These are phyloP conservation scores for Cyclargus thomasi DNA, from an alignment of 1,140 invertebrate genomes.

Conservation along the genomic window DNA sequence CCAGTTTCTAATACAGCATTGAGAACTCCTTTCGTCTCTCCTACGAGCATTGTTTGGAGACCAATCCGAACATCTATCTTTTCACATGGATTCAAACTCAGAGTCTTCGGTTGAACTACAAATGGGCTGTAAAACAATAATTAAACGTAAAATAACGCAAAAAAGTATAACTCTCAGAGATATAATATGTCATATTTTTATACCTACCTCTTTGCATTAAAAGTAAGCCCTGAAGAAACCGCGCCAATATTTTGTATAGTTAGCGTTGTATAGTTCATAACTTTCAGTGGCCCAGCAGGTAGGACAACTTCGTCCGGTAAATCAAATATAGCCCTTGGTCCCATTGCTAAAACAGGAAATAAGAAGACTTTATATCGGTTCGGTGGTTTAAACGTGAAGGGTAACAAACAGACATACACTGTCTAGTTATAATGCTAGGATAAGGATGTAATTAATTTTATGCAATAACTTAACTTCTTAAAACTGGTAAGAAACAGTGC, in stretches of 20 bases:
- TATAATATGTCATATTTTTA: conserved; percentile 13
- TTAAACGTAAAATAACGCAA: too few species aligned
- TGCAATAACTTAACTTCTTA: too few species aligned
- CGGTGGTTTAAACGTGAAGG: too few species aligned
- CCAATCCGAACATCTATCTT: conserved; percentile 47
- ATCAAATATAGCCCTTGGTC: conserved; percentile 54
- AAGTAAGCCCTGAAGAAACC: conserved; percentile 46
- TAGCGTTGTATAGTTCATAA: conserved; percentile 43
- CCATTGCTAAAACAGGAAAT: conserved; percentile 43
- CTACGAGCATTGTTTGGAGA: conserved; percentile 59
- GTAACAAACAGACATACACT: too few species aligned
- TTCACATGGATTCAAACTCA: conserved; percentile 43
- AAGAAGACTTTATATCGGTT: not conserved
- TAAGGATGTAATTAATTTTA: too few species aligned
- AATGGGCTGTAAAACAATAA: conserved; percentile 48
- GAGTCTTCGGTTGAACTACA: conserved; percentile 50
- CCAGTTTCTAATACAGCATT: conserved; percentile 55
- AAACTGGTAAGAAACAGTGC: too few species aligned
- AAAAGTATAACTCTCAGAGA: too few species aligned
- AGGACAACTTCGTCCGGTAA: conserved; percentile 52
- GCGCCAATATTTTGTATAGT: conserved; percentile 47
- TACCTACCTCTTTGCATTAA: conserved; percentile 56
- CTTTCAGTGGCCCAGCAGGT: conserved; percentile 50
- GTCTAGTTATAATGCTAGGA: too few species aligned
- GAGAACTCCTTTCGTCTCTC: conserved; percentile 37